Evolutionary conservation across 2,888 invertebrate species (phyloP).

Genomic region (Oligia latruncula): DNA sequence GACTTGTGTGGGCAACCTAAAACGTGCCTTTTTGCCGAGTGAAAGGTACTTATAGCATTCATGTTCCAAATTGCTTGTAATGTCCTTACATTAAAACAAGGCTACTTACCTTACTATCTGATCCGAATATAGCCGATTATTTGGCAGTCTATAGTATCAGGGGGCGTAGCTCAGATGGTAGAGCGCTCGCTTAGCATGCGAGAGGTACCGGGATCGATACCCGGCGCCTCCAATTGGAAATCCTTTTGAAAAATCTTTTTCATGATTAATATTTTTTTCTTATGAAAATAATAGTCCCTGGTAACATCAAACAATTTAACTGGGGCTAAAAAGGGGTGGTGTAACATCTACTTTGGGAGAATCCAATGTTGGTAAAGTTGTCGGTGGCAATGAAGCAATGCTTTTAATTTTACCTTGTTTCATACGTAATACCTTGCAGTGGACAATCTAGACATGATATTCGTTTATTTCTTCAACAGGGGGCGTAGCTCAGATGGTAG

Average conservation of each 20-base stretch:
- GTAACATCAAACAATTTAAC: background rate
- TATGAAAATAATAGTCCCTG: background rate
- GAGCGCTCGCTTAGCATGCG: constrained; percentile 88
- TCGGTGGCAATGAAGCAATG: background rate
- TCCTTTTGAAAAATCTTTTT: no score
- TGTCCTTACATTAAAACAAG: constrained; percentile 29
- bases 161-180: constrained; percentile 87
- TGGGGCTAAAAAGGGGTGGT: background rate
- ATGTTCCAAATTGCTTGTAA: constrained; percentile 13
- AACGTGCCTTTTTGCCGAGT: constrained; percentile 44
- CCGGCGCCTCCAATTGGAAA: no score
- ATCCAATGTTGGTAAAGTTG: background rate
- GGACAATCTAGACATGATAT: background rate
- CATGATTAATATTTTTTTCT: no score
- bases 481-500: constrained; percentile 79
- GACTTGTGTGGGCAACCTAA: constrained; percentile 15
- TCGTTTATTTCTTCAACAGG: constrained; percentile 15
- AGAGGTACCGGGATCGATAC: constrained; percentile 90
- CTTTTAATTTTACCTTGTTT: background rate
- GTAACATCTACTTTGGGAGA: background rate
- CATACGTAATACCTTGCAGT: no score
- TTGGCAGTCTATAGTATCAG: constrained; percentile 45
- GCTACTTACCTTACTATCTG: constrained; percentile 13
- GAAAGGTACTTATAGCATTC: constrained; percentile 49
- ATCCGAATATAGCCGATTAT: constrained; percentile 15